Evolutionary conservation across 2,888 invertebrate genomes (phyloP).

Genomic region (Eristalis intricaria): DNA sequence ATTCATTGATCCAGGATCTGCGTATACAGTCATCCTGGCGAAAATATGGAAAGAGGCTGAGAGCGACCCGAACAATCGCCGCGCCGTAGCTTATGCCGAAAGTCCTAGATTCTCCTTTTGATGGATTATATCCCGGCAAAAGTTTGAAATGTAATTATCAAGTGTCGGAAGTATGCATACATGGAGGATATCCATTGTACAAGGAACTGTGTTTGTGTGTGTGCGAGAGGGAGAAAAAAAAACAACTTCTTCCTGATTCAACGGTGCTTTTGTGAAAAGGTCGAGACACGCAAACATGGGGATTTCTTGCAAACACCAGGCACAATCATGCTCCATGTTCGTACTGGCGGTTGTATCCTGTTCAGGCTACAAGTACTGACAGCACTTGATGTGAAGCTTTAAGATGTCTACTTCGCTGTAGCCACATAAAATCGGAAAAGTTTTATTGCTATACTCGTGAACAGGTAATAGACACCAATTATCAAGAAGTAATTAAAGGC

Average conservation of each 20-base stretch:
- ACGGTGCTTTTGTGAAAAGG: constrained; percentile 23
- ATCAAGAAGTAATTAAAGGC: constrained; percentile 55
- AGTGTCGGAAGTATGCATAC: constrained; percentile 66
- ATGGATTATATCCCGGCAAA: constrained; percentile 63
- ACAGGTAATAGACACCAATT: constrained; percentile 59
- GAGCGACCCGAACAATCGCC: neutral
- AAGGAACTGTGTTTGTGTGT: neutral
- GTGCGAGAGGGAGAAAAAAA: neutral
- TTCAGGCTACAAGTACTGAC: constrained; percentile 11
- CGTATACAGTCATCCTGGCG: neutral
- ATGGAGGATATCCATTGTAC: constrained; percentile 14
- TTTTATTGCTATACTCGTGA: constrained; percentile 41
- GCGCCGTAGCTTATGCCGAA: neutral
- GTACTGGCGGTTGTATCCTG: neutral
- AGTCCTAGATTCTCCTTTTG: constrained; percentile 49
- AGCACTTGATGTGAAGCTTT: constrained; percentile 39
- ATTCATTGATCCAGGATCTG: constrained; percentile 52
- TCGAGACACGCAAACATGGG: constrained; percentile 54
- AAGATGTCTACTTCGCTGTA: constrained; percentile 46
- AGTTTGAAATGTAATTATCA: constrained; percentile 70
- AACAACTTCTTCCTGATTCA: neutral
- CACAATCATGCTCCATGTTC: constrained; percentile 47
- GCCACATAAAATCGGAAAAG: constrained; percentile 62
- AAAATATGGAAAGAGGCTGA: constrained; percentile 9
- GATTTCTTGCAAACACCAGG: constrained; percentile 57